Base-by-base conservation (phyloP, 2,888 invertebrate genomes). In the Ariolimax columbianus region DNA sequence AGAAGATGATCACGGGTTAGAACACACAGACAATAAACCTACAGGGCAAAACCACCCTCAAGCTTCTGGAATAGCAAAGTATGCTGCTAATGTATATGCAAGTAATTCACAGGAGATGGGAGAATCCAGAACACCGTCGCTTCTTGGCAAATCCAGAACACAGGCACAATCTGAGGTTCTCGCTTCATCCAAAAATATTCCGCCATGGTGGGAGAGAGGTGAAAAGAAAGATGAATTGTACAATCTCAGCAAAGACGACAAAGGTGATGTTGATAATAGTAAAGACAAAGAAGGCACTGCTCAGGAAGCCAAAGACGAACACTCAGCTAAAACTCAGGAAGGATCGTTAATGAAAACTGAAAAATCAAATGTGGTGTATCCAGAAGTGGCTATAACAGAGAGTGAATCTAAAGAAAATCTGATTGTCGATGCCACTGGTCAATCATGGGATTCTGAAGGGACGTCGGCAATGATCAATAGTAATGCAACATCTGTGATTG, bases 171-270 rank as follows among this genome's bases (percentile, higher is more conserved):
- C 33, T 1, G 11, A 77, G 1, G 11, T 33, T 6, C 38, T 36
- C 4, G 14, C 17, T 3, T 55, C 51, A 2, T 30, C 75, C 3
- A 77, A 77, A 77, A 11, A 23, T 23, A 11, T 51, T 0, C 4
- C 66, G 0, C 68, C 30, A 4, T 79, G 79, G 79, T 79, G 79
- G 79, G 79, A 79, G 38, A 68, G n/a, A 40, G 47, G 26, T 2
- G 82, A 77, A 36, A 59, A 72, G 26, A 26, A 51, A 33, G 33
- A 68, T 26, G 43, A 30, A 36, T 26, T 33, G 51, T 36, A 43
- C 4, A 23, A 40, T 3, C 26, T 7, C 43, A 19, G n/a, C 14
- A 6, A 73, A 73, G n/a, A 11, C 7, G 55, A 36, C 6, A 36
- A 55, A 77, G 77, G 9, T 2, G 51, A 40, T 26, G 36, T 55